Evolutionary conservation across 37 sponge, comb jelly and placozoan species (phyloP).

Genomic region (Axinella damicornis): DNA sequence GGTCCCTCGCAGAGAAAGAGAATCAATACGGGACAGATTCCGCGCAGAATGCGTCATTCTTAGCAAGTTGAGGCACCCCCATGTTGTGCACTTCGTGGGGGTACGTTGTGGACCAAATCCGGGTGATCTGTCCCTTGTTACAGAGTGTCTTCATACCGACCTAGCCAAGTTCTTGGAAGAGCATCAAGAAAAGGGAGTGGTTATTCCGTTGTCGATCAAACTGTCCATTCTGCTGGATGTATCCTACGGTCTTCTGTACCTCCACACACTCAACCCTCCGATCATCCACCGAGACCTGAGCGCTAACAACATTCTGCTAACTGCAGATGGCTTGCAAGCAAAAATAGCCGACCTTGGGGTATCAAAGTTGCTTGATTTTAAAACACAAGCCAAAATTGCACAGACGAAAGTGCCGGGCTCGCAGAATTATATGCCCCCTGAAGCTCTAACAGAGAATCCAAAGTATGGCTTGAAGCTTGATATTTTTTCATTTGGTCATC

Average conservation of each 20-base stretch:
- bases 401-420: not conserved
- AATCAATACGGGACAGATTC: not conserved
- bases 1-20: not conserved
- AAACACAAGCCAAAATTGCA: not conserved
- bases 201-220: slow-evolving; percentile 17
- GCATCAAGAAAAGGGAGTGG: too few relatives aligned
- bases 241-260: slow-evolving; percentile 26
- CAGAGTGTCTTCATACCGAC: not conserved
- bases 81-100: slow-evolving; percentile 40
- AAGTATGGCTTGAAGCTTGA: not conserved
- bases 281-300: slow-evolving; percentile 34
- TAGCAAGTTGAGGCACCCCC: slow-evolving; percentile 23
- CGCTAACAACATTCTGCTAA: slow-evolving; percentile 8
- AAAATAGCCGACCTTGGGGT: slow-evolving; percentile 39
- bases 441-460: not conserved
- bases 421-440: not conserved
- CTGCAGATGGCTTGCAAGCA: not conserved
- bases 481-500: slow-evolving; percentile 10
- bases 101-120: not conserved
- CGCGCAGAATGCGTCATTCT: slow-evolving; percentile 18
- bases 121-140: slow-evolving; percentile 14
- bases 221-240: slow-evolving; percentile 36
- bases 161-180: not conserved
- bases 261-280: slow-evolving; percentile 15
- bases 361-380: not conserved